Evolutionary conservation across 2,797 vertebrate species (phyloP), one percentile per base, ranked within the genome.

Genomic region (Catostomus latipinnis): DNA sequence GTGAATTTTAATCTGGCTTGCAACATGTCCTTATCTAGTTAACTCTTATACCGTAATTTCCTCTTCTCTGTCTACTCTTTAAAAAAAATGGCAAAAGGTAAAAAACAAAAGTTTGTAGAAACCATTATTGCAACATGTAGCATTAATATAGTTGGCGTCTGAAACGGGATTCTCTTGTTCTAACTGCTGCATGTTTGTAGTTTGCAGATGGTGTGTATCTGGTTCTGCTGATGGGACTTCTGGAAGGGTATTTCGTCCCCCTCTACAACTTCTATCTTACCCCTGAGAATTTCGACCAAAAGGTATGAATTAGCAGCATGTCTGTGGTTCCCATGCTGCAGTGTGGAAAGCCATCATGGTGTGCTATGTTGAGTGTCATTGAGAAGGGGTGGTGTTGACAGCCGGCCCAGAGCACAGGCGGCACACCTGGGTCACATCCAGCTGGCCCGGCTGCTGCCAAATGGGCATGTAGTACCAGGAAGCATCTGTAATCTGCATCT

Each of bases 171-270:
- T 79, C 43, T 58, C n/a, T 71, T 34, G 34, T 34, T 79, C 50
- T 80, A 45, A 60, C 57, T 8, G 16, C 16, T 12, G 9, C 10
- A 16, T 66, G 13, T 76, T 16, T 57, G 11, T 66, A 99, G 98
- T 99, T 99, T 95, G 98, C 98, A 93, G 97, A 99, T 58, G 96
- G 97, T 0, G 98, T 99, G 16, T 99, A 98, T 84, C 92, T 99
- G 85, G 97, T 99, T 45, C 86, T 99, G 83, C 92, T 99, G 77
- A 99, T 99, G 98, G 98, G 98, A 60, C 95, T 99, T 61, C 86
- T 99, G 82, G 96, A 97, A 88, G 96, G 96, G 79, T 98, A 99
- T 89, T 99, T 99, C 65, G 96, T 99, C 66, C 96, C 96, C 0
- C 94, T 99, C 75, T 95, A 98, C 93, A 97, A 96, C 92, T 99